Conservation (phyloP, 2,113 vertebrate species). For the Callionymus lyra region DNA sequence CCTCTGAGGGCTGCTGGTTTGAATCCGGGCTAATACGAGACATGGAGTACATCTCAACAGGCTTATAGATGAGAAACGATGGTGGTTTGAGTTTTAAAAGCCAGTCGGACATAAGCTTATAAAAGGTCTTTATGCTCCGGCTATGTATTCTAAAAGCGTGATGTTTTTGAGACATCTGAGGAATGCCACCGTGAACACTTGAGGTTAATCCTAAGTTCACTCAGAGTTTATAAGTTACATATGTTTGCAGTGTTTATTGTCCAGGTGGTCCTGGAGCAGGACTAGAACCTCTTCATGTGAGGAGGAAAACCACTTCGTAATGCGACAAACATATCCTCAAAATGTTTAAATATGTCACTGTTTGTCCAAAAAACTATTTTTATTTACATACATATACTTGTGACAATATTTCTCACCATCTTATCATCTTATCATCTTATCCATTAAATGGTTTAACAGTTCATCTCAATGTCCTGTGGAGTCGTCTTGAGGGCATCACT, state of each 20-base stretch:
- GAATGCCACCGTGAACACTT: conserved; percentile 21
- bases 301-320: too few relatives aligned
- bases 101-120: conserved; percentile 25
- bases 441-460: too few relatives aligned
- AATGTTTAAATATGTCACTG: too few relatives aligned
- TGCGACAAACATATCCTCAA: background rate
- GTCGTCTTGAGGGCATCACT: background rate
- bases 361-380: too few relatives aligned
- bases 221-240: conserved; percentile 4
- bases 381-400: too few relatives aligned
- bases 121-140: conserved; percentile 3
- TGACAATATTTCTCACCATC: too few relatives aligned
- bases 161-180: conserved; percentile 23
- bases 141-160: conserved; percentile 15
- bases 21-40: too few relatives aligned
- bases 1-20: too few relatives aligned
- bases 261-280: too few relatives aligned
- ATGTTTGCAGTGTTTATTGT: background rate
- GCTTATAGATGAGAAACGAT: background rate
- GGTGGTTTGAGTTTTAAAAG: conserved; percentile 3
- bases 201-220: conserved; percentile 27
- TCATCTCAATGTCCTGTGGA: too few relatives aligned
- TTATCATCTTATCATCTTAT: too few relatives aligned
- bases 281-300: too few relatives aligned
- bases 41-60: background rate